phyloP scores from a whole-genome alignment of 2,797 vertebrate species.

The Leptoclinus maculatus region DNA sequence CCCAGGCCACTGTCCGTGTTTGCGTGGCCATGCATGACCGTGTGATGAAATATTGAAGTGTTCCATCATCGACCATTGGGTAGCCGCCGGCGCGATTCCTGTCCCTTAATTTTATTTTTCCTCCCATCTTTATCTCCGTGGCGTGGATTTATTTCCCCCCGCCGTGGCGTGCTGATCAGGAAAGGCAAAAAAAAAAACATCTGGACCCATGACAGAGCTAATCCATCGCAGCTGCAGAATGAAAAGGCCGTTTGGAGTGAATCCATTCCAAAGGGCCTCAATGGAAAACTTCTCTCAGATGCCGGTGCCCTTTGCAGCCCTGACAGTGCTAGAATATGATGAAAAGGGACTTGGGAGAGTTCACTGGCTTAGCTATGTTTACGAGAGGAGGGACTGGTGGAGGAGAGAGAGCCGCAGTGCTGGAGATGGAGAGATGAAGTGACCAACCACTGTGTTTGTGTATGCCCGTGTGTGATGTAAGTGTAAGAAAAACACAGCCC shows the following conservation, averaged over 20 bases:
- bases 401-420: constrained; percentile 31
- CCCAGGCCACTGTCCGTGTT: constrained; percentile 64
- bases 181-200: constrained; percentile 72
- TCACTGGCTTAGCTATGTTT: constrained; percentile 66
- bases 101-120: constrained; percentile 63
- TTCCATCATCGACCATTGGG: constrained; percentile 66
- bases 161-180: constrained; percentile 70
- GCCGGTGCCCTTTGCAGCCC: constrained; percentile 72
- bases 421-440: constrained; percentile 59
- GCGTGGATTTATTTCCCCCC: constrained; percentile 64
- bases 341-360: constrained; percentile 67
- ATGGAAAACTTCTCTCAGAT: constrained; percentile 76
- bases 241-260: constrained; percentile 82
- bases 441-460: constrained; percentile 34
- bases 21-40: constrained; percentile 78
- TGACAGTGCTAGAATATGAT: constrained; percentile 73
- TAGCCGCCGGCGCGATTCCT: constrained; percentile 25
- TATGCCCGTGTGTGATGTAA: constrained; percentile 28
- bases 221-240: constrained; percentile 84
- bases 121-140: constrained; percentile 52
- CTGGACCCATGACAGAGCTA: constrained; percentile 81
- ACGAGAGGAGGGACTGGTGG: constrained; percentile 39
- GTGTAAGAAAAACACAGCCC: constrained; percentile 13
- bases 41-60: constrained; percentile 80
- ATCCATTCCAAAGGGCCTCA: constrained; percentile 75